phyloP scores from a whole-genome alignment of 2,113 vertebrate species.

The Centrocercus urophasianus region DNA sequence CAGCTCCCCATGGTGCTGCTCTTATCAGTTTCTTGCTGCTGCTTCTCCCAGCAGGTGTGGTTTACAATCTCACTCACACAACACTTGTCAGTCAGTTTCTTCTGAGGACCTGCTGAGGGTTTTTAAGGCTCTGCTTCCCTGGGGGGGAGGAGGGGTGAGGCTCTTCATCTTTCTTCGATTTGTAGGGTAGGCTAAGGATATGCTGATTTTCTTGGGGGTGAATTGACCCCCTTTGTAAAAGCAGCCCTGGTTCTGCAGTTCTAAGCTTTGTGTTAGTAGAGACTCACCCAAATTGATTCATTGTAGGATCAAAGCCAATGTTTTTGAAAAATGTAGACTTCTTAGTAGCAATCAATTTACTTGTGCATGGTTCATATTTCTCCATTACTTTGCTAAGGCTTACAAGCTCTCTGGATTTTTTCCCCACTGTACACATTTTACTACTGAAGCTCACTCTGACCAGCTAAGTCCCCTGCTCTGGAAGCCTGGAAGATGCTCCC shows the following conservation, averaged over 20 bases:
- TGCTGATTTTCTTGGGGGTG: background rate
- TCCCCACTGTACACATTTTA: background rate
- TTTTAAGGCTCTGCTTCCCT: background rate
- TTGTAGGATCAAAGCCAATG: background rate
- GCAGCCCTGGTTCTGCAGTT: background rate
- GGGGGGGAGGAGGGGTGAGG: background rate
- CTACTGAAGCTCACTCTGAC: background rate
- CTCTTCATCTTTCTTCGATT: background rate
- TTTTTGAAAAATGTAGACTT: background rate
- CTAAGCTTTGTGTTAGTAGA: background rate
- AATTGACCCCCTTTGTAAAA: background rate
- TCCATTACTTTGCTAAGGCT: background rate
- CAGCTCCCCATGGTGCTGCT: background rate
- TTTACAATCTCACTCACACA: background rate
- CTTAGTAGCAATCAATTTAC: background rate
- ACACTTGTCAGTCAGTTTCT: background rate
- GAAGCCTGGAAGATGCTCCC: background rate
- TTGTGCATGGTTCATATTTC: accelerated
- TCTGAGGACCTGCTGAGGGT: background rate
- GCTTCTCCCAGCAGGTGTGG: background rate
- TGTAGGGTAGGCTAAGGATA: background rate
- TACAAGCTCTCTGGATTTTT: background rate
- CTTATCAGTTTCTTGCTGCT: background rate
- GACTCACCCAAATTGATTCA: background rate
- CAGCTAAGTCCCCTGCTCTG: background rate